Conservation (phyloP, 2,797 vertebrate genomes). For the Lateolabrax maculatus region DNA sequence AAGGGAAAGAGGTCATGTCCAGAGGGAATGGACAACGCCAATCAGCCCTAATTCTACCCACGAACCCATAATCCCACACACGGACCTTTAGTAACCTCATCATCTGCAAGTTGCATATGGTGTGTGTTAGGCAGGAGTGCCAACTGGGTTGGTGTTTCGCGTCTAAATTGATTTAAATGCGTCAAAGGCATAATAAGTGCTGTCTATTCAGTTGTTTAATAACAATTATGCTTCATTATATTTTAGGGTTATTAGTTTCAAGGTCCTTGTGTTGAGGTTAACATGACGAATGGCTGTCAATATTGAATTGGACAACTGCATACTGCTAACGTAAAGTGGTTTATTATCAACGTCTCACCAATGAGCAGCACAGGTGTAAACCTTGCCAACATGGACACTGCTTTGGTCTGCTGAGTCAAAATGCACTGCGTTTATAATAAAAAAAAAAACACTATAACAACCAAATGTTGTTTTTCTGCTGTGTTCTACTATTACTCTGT, state of each 20-base stretch:
- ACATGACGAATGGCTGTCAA: slow-evolving; percentile 68
- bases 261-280: slow-evolving; percentile 72
- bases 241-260: slow-evolving; percentile 75
- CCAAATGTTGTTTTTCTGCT: background rate
- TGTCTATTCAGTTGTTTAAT: slow-evolving; percentile 68
- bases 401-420: background rate
- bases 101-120: slow-evolving; percentile 27
- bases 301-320: slow-evolving; percentile 70
- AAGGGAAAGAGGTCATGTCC: slow-evolving; percentile 69
- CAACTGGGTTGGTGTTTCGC: slow-evolving; percentile 14
- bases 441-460: background rate
- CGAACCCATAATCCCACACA: slow-evolving; percentile 61
- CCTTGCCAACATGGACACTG: background rate
- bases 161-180: slow-evolving; percentile 54
- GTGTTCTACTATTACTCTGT: slow-evolving; percentile 7
- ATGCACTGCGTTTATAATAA: background rate
- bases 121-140: slow-evolving; percentile 26
- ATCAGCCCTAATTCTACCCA: slow-evolving; percentile 60
- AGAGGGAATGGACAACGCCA: slow-evolving; percentile 63
- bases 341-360: slow-evolving; percentile 31
- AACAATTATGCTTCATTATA: slow-evolving; percentile 72
- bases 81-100: slow-evolving; percentile 30
- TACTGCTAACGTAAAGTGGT: slow-evolving; percentile 45
- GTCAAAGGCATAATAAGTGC: slow-evolving; percentile 31
- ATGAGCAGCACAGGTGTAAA: slow-evolving; percentile 36